These are phyloP conservation scores for Virgularia gustaviana DNA, from an alignment of 92 coral and sea anemone species.

Conservation along the genomic window DNA sequence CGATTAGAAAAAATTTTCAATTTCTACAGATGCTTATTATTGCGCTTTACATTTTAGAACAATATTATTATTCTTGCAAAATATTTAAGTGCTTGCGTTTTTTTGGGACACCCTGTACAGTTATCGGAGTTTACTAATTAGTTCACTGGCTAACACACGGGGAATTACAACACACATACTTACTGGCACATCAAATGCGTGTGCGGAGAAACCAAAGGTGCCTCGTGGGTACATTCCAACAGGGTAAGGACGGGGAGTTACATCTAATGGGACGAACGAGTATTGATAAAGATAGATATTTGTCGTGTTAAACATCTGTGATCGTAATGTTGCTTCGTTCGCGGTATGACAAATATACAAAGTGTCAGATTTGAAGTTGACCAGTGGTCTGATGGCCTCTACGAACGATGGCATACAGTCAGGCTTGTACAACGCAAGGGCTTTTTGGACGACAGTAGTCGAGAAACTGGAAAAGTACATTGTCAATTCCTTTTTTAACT, in stretches of 20 bases:
- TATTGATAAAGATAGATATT: constrained; percentile 13
- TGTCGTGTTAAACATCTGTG: background rate
- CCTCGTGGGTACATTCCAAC: constrained; percentile 11
- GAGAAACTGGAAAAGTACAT: background rate
- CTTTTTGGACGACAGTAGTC: constrained; percentile 8
- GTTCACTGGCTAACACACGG: background rate
- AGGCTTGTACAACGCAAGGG: background rate
- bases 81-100: no score
- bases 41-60: no score
- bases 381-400: constrained; percentile 14
- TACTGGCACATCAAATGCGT: background rate
- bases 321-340: constrained; percentile 8
- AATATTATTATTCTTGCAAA: no score
- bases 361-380: background rate
- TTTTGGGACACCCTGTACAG: background rate
- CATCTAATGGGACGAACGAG: background rate
- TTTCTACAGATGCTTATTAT: no score
- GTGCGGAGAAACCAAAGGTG: constrained; percentile 16
- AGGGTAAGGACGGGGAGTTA: background rate
- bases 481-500: background rate
- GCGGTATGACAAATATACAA: background rate
- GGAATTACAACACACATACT: background rate
- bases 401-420: constrained; percentile 15
- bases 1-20: no score
- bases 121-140: background rate